Evolutionary conservation across 2,797 vertebrate genomes (phyloP).

Genomic region (Limosa lapponica): DNA sequence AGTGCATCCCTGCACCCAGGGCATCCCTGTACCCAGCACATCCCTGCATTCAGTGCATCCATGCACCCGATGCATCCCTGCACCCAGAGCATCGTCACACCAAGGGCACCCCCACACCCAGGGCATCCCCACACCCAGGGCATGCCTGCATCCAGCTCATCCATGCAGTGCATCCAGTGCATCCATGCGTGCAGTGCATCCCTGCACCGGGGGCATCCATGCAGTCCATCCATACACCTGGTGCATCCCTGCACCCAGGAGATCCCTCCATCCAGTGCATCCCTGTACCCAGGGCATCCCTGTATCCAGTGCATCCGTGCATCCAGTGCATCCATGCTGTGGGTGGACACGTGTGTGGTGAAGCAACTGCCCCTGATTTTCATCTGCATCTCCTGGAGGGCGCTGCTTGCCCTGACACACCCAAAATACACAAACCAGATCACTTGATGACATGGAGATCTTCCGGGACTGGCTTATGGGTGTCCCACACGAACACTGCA

Average conservation of each 20-base stretch:
- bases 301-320: no score
- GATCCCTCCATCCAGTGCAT: no score
- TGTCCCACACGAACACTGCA: neutral
- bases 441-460: no score
- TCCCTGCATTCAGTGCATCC: neutral
- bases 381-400: neutral
- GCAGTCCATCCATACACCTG: neutral
- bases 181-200: neutral
- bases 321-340: neutral
- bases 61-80: neutral
- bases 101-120: no score
- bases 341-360: fast-evolving
- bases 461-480: neutral
- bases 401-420: neutral
- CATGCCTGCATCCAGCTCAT: neutral
- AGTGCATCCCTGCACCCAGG: neutral
- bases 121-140: no score
- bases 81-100: no score
- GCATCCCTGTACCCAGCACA: neutral
- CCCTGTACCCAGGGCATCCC: neutral
- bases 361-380: neutral
- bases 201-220: neutral
- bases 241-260: no score
- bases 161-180: no score
- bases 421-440: fast-evolving